These are phyloP conservation scores for Protobothrops mucrosquamatus DNA, from an alignment of 2,113 vertebrate genomes.

Conservation along the genomic window DNA sequence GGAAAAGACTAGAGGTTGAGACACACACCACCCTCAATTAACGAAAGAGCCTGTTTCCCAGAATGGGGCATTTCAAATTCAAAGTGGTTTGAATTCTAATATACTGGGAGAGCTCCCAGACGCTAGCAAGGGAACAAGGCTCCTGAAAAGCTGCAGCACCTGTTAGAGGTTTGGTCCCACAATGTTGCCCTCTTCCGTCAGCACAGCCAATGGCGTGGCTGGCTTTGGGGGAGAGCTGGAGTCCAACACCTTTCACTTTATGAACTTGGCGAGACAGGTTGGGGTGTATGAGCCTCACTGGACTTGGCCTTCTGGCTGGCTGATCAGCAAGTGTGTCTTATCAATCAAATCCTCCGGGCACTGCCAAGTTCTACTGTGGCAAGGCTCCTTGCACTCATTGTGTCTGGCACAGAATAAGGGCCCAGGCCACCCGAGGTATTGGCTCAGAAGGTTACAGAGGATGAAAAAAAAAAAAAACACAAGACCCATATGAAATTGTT, in stretches of 20 bases:
- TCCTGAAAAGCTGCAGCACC: not conserved
- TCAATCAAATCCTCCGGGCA: not conserved
- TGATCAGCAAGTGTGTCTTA: too few relatives aligned
- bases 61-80: not conserved
- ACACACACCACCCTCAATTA: not conserved
- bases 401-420: not conserved
- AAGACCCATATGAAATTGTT: conserved; percentile 28
- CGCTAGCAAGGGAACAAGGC: too few relatives aligned
- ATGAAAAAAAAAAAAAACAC: not conserved
- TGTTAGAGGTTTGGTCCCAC: not conserved
- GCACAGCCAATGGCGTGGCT: not conserved
- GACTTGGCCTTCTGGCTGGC: not conserved
- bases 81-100: not conserved
- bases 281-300: not conserved
- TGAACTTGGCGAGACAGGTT: not conserved
- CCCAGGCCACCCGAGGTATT: not conserved
- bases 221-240: not conserved
- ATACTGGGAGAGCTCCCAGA: not conserved
- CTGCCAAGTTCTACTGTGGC: too few relatives aligned
- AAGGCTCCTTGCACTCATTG: too few relatives aligned
- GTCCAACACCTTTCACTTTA: not conserved
- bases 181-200: not conserved
- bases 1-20: not conserved
- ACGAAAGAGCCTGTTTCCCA: not conserved
- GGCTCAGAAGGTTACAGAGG: not conserved